Percentiles rank a stretch among this genome's conserved stretches.
Evolutionary conservation across 2,888 invertebrate species (phyloP).

Genomic region (Pediacus dermestoides): DNA sequence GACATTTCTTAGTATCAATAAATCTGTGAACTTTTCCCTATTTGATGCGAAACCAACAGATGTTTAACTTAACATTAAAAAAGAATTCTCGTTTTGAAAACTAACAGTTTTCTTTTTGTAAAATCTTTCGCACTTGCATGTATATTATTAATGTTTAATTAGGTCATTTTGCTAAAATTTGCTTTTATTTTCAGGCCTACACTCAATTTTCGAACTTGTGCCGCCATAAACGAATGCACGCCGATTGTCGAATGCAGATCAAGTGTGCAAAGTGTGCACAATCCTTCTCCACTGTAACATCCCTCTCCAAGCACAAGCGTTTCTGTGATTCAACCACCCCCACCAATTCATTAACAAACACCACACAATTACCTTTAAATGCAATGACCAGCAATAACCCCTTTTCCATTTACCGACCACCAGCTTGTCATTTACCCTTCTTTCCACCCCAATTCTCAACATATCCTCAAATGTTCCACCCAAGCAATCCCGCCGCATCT

Average conservation of each 20-base stretch:
- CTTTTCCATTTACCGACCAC: slow-evolving; percentile 70
- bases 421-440: slow-evolving; percentile 56
- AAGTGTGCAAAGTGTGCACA: slow-evolving; percentile 94
- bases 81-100: too few species aligned
- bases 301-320: slow-evolving; percentile 91
- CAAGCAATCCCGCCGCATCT: slow-evolving; percentile 53
- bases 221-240: slow-evolving; percentile 99
- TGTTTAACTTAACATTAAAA: too few species aligned
- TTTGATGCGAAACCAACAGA: too few species aligned
- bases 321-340: slow-evolving; percentile 84
- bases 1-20: too few species aligned
- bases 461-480: slow-evolving; percentile 44
- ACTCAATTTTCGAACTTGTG: slow-evolving; percentile 99
- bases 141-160: slow-evolving; percentile 2
- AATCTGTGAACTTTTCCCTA: too few species aligned
- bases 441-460: slow-evolving; percentile 61
- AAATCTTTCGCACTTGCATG: too few species aligned
- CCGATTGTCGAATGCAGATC: slow-evolving; percentile 88
- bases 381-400: slow-evolving; percentile 51
- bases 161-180: slow-evolving; percentile 15
- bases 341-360: slow-evolving; percentile 40
- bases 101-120: too few species aligned
- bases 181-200: slow-evolving; percentile 68
- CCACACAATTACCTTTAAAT: slow-evolving; percentile 38
- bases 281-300: slow-evolving; percentile 86